Conservation (phyloP, 2,888 invertebrate species). For the Hemicrepidius hirtus region DNA sequence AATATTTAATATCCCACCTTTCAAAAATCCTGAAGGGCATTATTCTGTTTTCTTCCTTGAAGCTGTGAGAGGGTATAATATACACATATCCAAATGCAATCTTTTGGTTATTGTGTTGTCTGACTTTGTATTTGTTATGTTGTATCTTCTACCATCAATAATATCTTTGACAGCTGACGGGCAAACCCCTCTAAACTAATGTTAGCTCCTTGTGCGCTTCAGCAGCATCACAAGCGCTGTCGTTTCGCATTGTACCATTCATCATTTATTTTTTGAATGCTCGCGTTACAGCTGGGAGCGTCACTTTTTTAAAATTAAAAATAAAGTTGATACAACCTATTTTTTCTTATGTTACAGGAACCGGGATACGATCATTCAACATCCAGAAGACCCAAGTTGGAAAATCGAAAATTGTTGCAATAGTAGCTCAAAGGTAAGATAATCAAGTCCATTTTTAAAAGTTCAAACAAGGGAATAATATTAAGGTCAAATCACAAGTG, state of each 20-base stretch:
- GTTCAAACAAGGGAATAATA: neutral
- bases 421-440: neutral
- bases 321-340: constrained; percentile 20
- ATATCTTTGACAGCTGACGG: constrained; percentile 63
- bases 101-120: constrained; percentile 45
- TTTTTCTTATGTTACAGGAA: neutral
- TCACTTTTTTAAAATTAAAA: constrained; percentile 42
- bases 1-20: constrained; percentile 15
- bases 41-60: constrained; percentile 18
- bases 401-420: no score
- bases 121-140: constrained; percentile 52
- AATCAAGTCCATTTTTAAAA: neutral
- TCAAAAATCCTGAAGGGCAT: constrained; percentile 26
- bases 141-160: constrained; percentile 61
- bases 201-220: constrained; percentile 60
- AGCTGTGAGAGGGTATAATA: constrained; percentile 26
- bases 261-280: constrained; percentile 49
- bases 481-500: constrained; percentile 8
- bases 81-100: constrained; percentile 39
- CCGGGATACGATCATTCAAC: neutral
- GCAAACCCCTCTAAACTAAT: constrained; percentile 63
- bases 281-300: constrained; percentile 38
- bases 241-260: constrained; percentile 52
- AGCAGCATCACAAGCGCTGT: constrained; percentile 52
- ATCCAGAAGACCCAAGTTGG: no score